A percentile compares a stretch with the other conserved stretches of the same genome.
Conservation (phyloP, 2,797 vertebrate genomes). For the Vireo griseus region DNA sequence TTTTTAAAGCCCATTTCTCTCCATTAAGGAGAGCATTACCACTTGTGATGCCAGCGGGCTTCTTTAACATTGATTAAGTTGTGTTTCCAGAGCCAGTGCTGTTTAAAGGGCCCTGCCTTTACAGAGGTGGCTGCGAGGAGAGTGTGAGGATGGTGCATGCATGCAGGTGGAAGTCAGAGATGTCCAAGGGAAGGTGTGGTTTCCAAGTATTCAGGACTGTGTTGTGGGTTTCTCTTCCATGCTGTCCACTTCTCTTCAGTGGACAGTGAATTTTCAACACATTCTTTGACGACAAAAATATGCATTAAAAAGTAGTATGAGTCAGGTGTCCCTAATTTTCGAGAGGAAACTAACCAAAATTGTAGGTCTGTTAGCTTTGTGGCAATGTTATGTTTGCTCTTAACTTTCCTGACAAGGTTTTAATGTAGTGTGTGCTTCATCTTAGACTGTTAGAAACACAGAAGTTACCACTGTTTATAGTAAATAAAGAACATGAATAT, state of each 20-base stretch:
- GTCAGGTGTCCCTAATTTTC: neutral
- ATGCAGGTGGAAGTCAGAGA: neutral
- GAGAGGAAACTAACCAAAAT: neutral
- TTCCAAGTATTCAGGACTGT: neutral
- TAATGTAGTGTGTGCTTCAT: neutral
- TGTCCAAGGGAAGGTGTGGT: neutral
- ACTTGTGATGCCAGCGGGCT: rapidly evolving
- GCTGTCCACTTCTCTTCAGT: neutral
- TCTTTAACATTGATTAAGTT: neutral
- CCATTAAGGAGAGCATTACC: neutral
- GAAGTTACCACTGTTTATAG: neutral
- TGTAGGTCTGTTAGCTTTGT: neutral
- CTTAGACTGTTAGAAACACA: neutral
- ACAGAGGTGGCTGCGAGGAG: neutral
- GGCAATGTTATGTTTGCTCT: neutral
- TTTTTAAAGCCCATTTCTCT: neutral
- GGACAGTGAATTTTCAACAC: neutral
- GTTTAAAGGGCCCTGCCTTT: neutral
- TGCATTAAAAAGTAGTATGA: neutral
- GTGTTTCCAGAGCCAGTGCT: neutral
- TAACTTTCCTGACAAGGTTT: neutral
- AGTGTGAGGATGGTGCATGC: neutral
- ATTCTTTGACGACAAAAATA: neutral
- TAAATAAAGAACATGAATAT: neutral
- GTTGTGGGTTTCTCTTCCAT: neutral